Base-by-base conservation (phyloP, 2,113 vertebrate species). In the Carassius auratus region DNA sequence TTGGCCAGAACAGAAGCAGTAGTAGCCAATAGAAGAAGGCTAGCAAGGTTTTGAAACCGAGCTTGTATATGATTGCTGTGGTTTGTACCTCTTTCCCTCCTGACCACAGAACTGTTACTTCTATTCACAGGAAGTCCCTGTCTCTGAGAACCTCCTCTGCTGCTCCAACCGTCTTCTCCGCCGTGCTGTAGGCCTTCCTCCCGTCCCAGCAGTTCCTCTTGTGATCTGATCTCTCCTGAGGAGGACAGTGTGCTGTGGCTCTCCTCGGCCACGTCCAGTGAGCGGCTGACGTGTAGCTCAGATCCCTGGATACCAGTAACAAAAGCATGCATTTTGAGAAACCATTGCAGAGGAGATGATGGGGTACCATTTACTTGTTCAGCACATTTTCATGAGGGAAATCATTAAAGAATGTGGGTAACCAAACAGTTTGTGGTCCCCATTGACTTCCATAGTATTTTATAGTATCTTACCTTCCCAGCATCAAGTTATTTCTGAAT, bases 101-200 rank as follows among this genome's bases (percentile, higher is more conserved):
- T 94, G 90, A 93, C 79, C 21, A 85, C 73, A 69, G 95, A 95
- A 89, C 94, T 90, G 14, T 95, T 94, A 0, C 93, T 87, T 89
- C 88, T 91, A 61, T 95, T 95, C 62, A 85, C 90, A 1, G 92
- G 86, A 83, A 90, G 91, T 30, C 94, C 94, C 76, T 93, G 95
- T 26, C 94, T 96, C 88, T 94, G 96, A 3, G 95, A 91, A 0
- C 85, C 89, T 6, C 92, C 87, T 8, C 95, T 94, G 21, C 90
- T 88, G 5, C 86, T 78, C 84, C 95, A 94, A 48, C 95, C 95
- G 15, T 99, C 97, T 89, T 99, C 98, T 75, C 97, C 97, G 59
- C 97, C 97, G 10, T 91, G 95, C 85, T 94, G 94, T 17, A 97
- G 88, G 90, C 94, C 94, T 90, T 93, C 94, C 3, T 90, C 91